Evolutionary conservation across 2,888 invertebrate species (phyloP), one percentile per base, ranked within the genome.

Genomic region (Macrosoma leucophasiata): DNA sequence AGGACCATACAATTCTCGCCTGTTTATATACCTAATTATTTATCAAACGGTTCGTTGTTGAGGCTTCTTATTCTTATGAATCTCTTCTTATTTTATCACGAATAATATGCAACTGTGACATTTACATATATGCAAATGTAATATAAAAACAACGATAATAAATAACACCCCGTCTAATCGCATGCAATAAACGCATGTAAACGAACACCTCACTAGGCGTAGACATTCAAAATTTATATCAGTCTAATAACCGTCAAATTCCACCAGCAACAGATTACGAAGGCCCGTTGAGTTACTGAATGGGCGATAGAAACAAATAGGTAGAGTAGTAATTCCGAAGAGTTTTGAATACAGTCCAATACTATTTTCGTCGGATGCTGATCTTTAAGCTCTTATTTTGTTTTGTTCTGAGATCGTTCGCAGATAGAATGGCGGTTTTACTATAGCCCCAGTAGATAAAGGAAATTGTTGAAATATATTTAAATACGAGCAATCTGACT

Each of bases 291-390:
- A 79, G 71, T 74, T 81, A 77, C 78, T 84, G 82, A 84, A 84
- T 84, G 82, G 74, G 59, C 64, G 68, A 58, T 58, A 52, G 65
- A 52, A 73, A 78, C 77, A 77, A 79, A 81, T 81, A 75, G n/a
- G n/a, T n/a, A n/a, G 78, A 71, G 46, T 68, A 73, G 78, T 78
- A 75, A 82, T 82, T 81, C 81, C 79, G 51, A 75, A 73, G 73
- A 78, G 78, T 81, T 79, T 84, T 84, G 84, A 82, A 79, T 82
- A 70, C 70, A 68, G 74, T 82, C 84, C 84, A 84, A 81, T 41
- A 68, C 77, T 84, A 84, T 84, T 84, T 79, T 52, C 71, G 47
- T 58, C 57, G 69, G 69, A 71, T 66, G 62, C 59, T 75, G 81
- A 78, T 78, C 76, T 74, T 67, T 69, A n/a, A 48, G 55, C 60